These are phyloP conservation scores for Centropyge bicolor DNA, from an alignment of 2,797 vertebrate genomes.

Conservation along the genomic window DNA sequence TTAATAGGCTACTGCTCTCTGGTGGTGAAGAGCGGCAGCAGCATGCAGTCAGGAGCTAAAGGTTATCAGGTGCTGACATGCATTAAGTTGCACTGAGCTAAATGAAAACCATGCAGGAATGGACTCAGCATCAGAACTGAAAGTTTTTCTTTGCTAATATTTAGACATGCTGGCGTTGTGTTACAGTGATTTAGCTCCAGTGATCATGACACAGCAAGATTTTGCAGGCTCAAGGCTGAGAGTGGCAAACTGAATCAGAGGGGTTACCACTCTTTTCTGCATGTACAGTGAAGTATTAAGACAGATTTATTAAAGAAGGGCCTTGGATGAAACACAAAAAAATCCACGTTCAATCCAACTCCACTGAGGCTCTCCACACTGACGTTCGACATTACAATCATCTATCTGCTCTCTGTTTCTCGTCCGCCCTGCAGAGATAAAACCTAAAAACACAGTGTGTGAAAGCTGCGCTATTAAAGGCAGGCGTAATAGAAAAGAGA, in stretches of 20 bases:
- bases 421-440: neutral
- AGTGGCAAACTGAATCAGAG: neutral
- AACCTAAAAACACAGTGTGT: neutral
- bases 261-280: neutral
- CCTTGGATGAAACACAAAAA: neutral
- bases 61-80: neutral
- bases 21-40: constrained; percentile 60
- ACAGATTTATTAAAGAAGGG: neutral
- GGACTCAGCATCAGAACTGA: neutral
- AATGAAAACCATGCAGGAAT: neutral
- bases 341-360: neutral
- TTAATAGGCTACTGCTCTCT: constrained; percentile 73
- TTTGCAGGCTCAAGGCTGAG: constrained; percentile 7
- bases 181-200: constrained; percentile 4
- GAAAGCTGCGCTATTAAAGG: constrained; percentile 14
- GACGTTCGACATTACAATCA: neutral
- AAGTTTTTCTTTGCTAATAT: neutral
- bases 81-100: neutral
- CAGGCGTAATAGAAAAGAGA: neutral
- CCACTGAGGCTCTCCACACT: constrained; percentile 11
- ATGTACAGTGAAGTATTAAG: neutral
- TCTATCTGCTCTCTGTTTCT: constrained; percentile 11
- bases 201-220: neutral
- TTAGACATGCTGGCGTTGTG: neutral
- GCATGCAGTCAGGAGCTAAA: constrained; percentile 22